Base-by-base conservation (phyloP, 2,888 invertebrate species). In the Calameuta filiformis region DNA sequence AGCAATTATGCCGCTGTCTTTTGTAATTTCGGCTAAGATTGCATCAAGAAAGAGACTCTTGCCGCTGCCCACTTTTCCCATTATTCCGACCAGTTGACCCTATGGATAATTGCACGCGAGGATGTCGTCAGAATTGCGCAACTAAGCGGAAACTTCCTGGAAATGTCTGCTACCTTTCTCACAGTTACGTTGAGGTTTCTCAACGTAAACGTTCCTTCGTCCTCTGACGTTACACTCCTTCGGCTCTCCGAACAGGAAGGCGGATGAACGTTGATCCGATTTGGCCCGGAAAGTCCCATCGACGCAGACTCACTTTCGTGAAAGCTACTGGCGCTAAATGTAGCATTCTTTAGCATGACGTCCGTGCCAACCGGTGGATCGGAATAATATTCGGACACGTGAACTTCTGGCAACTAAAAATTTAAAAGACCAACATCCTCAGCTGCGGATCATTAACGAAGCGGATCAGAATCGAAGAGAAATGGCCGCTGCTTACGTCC, bases 51-150 rank as follows among this genome's bases (percentile, higher is more conserved):
- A 92, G 0, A 97, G 95, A 15, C 97, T 96, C 92, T 99, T 99
- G 12, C 99, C 99, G 86, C 96, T 95, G 0, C 98, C 99, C 3
- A 98, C 96, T 81, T 94, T 94, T 0, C 99, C 99, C 84, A 97
- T 95, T 15, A 99, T 93, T 35, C 98, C 98, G 31, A 99, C 92
- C 80, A 97, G 93, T 84, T 97, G 95, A 0, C 96, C 96, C 93
- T 95, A 92, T 92, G 31, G 92, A 92, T 73, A 73, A 40, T n/a
- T 40, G 40, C 15, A 40, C 4, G 40, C 40, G 40, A 40, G 15
- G 40, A 15, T 15, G 15, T 40, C 15, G 40, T 40, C 40, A 40
- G 40, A 40, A 4, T 15, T 69, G 15, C 75, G 33, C 31, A 86
- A 91, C 90, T 3, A 92, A 86, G 73, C 91, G 88, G 75, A 30